Evolutionary conservation across 1,140 invertebrate genomes (phyloP), one percentile per base, ranked within the genome.

Genomic region (Adoxophyes honmai): DNA sequence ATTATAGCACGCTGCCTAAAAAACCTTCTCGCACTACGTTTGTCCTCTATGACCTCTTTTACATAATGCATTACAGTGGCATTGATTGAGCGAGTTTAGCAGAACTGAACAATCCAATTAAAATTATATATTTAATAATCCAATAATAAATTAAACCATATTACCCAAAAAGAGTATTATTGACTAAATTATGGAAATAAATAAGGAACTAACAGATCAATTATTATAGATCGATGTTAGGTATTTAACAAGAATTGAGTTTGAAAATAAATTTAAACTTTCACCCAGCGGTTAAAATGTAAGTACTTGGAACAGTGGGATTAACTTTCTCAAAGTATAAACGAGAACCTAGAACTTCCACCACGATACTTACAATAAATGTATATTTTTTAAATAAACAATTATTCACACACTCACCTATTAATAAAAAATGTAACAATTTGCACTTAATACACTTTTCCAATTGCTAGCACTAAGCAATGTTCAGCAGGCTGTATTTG

Each of bases 31-130:
- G 39, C 13, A n/a, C 21, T 28, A 28, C 2, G 21, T 21, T 10
- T 48, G 21, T 48, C 42, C 42, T 21, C 42, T 48, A 10, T 21
- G 42, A 33, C 42, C 42, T 48, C 42, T 48, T 48, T 48, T 48
- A 48, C 16, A 48, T 48, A 48, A 28, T 48, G 42, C 42, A 48
- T 11, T 48, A 48, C 21, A 15, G 42, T 11, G 11, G n/a, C 42
- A 21, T n/a, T 9, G 14, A 1, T 48, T n/a, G n/a, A n/a, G n/a
- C n/a, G n/a, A n/a, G n/a, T 28, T 11, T 13, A 44, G 39, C 39
- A 8, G 4, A 18, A 18, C 15, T 1, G 18, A 39, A 13, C 4
- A 38, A 38, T 11, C 4, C 21, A 38, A 38, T 38, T 13, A 28
- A 28, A 28, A 28, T 28, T 3, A 3, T 28, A 6, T 28, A 28